phyloP scores from a whole-genome alignment of 2,113 vertebrate genomes.

The Oenanthe oenanthe region DNA sequence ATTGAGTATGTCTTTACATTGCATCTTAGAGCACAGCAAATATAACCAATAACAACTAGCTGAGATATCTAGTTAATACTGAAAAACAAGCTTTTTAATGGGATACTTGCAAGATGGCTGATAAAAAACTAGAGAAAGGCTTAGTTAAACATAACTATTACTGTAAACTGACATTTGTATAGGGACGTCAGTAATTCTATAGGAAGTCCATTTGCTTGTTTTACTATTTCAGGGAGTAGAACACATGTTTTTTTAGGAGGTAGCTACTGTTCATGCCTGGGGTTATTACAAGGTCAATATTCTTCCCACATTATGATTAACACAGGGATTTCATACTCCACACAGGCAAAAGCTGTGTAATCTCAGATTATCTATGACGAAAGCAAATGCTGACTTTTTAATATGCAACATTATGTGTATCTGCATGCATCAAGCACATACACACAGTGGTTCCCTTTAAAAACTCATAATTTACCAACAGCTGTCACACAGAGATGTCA shows the following conservation, averaged over 20 bases:
- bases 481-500: slow-evolving; percentile 45
- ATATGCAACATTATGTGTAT: slow-evolving; percentile 3
- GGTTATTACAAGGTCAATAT: slow-evolving; percentile 33
- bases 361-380: slow-evolving; percentile 35
- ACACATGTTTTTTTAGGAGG: background rate
- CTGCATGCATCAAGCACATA: slow-evolving; percentile 12
- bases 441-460: slow-evolving; percentile 14
- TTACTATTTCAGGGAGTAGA: background rate
- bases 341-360: slow-evolving; percentile 18
- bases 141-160: background rate
- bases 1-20: background rate
- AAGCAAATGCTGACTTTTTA: slow-evolving; percentile 43
- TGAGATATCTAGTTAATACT: background rate
- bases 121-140: background rate
- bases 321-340: slow-evolving; percentile 32
- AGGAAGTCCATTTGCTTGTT: background rate
- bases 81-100: background rate
- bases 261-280: background rate
- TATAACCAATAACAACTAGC: background rate
- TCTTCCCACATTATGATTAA: slow-evolving; percentile 41
- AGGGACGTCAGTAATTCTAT: background rate
- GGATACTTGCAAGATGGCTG: background rate
- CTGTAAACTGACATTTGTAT: background rate
- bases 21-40: background rate
- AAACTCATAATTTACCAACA: slow-evolving; percentile 43